Conservation (phyloP, 2,113 vertebrate genomes). For the Poeciliopsis turrubarensis region DNA sequence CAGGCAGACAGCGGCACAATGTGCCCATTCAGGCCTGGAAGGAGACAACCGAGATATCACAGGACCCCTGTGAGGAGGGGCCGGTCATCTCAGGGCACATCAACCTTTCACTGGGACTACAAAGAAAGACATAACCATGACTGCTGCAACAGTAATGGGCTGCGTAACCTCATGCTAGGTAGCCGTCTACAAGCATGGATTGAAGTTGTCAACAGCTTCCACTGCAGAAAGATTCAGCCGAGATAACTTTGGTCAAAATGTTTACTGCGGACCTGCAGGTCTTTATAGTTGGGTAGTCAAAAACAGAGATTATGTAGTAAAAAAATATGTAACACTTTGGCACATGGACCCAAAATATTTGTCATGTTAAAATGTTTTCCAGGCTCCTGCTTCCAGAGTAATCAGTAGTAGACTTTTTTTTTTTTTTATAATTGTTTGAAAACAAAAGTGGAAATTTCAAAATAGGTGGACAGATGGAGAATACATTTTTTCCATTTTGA, state of each 20-base stretch:
- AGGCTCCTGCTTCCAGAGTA: neutral
- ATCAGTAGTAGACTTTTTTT: too few species aligned
- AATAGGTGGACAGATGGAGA: too few species aligned
- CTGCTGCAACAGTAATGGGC: slow-evolving; percentile 51
- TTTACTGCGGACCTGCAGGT: slow-evolving; percentile 1
- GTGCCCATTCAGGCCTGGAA: slow-evolving; percentile 70
- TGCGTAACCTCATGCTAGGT: slow-evolving; percentile 37
- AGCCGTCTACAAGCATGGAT: slow-evolving; percentile 34
- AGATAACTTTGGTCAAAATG: slow-evolving; percentile 24
- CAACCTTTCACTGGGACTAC: slow-evolving; percentile 65
- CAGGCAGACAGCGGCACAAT: slow-evolving; percentile 64
- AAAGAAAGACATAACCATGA: slow-evolving; percentile 65
- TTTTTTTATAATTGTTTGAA: too few species aligned
- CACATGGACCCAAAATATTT: neutral
- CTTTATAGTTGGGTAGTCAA: slow-evolving; percentile 7
- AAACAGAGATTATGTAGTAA: neutral
- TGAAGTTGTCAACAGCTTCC: slow-evolving; percentile 31
- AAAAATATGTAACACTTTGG: slow-evolving; percentile 8
- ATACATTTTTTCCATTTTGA: too few species aligned
- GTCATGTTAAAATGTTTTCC: neutral
- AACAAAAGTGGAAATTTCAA: too few species aligned
- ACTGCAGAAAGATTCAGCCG: slow-evolving; percentile 2
- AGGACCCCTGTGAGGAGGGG: slow-evolving; percentile 64
- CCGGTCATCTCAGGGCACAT: slow-evolving; percentile 50
- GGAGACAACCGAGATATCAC: slow-evolving; percentile 75